Base-by-base conservation (phyloP, 2,888 invertebrate species). In the Nebria brevicollis region DNA sequence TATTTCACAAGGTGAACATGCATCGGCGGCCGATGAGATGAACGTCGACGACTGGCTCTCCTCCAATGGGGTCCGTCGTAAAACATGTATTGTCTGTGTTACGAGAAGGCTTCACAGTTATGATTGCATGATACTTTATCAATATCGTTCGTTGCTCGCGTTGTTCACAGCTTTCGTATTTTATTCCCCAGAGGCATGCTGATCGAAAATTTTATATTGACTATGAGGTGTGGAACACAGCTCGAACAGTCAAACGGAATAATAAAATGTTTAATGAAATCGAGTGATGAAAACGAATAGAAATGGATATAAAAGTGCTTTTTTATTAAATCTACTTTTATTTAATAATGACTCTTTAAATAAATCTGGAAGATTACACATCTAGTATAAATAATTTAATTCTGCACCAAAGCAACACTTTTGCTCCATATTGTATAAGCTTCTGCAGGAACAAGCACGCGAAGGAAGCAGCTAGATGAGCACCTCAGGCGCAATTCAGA, bases 1-100 rank as follows among this genome's bases (percentile, higher is more conserved):
- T 34, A 34, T 34, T 34, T 34, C 34, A 34, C 34, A 54, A 54
- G 54, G 54, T 54, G 54, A 54, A 54, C 54, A 54, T 54, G 54
- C 54, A 11, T 8, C 20, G n/a, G 7, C 68, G 15, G 68, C 26
- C 68, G 66, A 76, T 43, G 76, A 76, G 34, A 34, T 34, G 34
- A 34, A 34, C 34, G 34, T 34, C 34, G 34, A 68, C 66, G 66
- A 41, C n/a, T 13, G 75, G 65, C 20, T 34, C 68, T 66, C 11
- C 11, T 66, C 11, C 11, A 54, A 54, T 54, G 54, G 54, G 54
- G 13, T 54, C 34, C 25, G 20, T 68, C 26, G 25, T 68, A 68
- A 26, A 20, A 68, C 68, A 68, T 20, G 68, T 20, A 68, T 68
- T 20, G 68, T 20, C 26, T 68, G 10, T 20, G 25, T 26, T 68